Evolutionary conservation across 37 sponge, comb jelly and placozoan genomes (phyloP), one percentile per base, ranked within the genome.

Genomic region (Ianthella basta): DNA sequence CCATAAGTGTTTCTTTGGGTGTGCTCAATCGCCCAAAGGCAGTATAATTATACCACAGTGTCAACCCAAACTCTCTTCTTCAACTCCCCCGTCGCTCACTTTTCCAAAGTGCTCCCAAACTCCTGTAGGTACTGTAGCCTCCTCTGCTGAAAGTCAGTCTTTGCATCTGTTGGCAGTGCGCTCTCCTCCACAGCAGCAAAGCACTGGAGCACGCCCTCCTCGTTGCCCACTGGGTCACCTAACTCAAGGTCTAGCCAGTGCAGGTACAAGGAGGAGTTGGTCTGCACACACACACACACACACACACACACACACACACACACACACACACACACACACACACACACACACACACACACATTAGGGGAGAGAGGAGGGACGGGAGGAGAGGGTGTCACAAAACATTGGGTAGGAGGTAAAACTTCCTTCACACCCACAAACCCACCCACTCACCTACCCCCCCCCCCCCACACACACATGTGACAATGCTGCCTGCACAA

Each of bases 211-310:
- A 91, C 80, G 4, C 35, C 83, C 30, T 50, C 40, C 59, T 84
- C 79, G 37, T 82, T 67, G 4, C 41, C 86, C 15, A 83, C 60
- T 24, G 80, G 30, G 24, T 81, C 60, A 33, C 88, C 55, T 29
- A 87, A 8, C 66, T 88, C 91, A 18, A 94, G 68, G 55, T 88
- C 89, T 50, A 91, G 81, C 85, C 93, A 80, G 44, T 91, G 92
- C 41, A 86, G 68, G 35, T 91, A 91, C 34, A 94, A 72, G 2
- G 74, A 60, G 30, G 54, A 25, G 55, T 88, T 91, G 13, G 20
- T 50, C 89, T 88, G 60, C 3, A 57, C 18, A 15, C 50, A 44
- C 50, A 44, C 50, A 8, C 8, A 82, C 14, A 19, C 34, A 73
- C 15, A 29, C 39, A 78, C 15, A 21, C 15, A 24, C 15, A 34